Conservation (phyloP, 2,113 vertebrate genomes). For the Struthio camelus region DNA sequence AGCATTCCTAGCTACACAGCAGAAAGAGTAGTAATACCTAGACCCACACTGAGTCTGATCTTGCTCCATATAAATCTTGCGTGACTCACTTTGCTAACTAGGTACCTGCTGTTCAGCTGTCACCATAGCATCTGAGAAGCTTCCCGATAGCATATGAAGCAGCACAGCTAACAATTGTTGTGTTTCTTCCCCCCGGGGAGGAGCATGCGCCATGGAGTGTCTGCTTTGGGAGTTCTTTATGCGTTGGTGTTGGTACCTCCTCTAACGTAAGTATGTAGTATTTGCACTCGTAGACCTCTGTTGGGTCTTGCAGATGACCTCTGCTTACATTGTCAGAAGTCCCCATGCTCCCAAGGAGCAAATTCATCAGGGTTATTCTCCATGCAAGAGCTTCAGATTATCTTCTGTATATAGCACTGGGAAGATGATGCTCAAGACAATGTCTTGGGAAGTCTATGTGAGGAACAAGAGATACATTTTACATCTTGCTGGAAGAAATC, state of each 20-base stretch:
- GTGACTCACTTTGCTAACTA: not conserved
- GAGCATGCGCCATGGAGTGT: accelerated
- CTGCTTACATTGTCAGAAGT: accelerated
- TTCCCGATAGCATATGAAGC: not conserved
- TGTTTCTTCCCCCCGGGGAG: not conserved
- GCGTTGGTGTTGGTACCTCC: not conserved
- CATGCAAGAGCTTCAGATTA: not conserved
- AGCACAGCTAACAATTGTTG: not conserved
- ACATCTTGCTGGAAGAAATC: not conserved
- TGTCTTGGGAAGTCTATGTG: not conserved
- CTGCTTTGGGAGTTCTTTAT: not conserved
- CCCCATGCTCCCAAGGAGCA: not conserved
- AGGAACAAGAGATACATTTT: not conserved
- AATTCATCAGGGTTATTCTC: not conserved
- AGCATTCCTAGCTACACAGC: not conserved
- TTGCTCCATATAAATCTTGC: too few species aligned
- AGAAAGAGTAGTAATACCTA: not conserved
- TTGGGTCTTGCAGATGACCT: not conserved
- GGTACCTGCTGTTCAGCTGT: not conserved
- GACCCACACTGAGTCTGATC: not conserved
- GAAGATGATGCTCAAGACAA: not conserved
- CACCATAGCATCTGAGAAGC: not conserved
- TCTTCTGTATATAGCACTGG: not conserved
- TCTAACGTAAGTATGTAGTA: not conserved
- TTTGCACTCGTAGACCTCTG: not conserved